A percentile compares a stretch with the other conserved stretches of the same genome.
These are phyloP conservation scores for Eolophus roseicapilla DNA, from an alignment of 2,113 vertebrate species.

Conservation along the genomic window DNA sequence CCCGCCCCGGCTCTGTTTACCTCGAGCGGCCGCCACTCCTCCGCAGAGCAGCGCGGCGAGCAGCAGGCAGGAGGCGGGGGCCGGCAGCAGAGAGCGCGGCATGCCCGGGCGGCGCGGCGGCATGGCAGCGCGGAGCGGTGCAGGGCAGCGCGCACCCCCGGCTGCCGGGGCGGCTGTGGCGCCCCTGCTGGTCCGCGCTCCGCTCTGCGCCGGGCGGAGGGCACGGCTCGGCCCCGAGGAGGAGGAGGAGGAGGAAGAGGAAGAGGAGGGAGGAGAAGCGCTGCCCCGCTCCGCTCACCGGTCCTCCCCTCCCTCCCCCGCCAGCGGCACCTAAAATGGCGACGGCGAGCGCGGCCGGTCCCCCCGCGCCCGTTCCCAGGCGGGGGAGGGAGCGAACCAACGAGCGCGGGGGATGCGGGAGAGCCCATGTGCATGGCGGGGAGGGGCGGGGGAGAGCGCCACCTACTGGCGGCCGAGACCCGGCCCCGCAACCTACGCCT, in stretches of 20 bases:
- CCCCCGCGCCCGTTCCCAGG: neutral
- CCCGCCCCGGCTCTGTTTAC: constrained; percentile 24
- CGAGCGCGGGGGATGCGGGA: neutral
- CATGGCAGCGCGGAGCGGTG: neutral
- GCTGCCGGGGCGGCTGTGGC: neutral
- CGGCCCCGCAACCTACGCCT: no score
- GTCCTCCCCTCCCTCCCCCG: no score
- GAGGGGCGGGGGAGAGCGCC: neutral
- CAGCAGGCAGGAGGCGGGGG: constrained; percentile 58
- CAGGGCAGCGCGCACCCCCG: neutral
- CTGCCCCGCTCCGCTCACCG: no score
- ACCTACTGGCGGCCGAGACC: neutral
- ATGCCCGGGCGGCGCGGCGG: neutral
- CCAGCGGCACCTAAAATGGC: no score
- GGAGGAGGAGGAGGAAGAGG: no score
- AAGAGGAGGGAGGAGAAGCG: constrained; percentile 30
- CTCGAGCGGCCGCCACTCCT: constrained; percentile 64
- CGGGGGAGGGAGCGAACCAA: neutral
- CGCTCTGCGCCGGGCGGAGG: neutral
- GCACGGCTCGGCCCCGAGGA: neutral
- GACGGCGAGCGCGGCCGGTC: no score
- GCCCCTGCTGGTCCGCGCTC: neutral
- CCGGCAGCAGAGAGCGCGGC: neutral
- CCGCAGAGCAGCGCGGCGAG: constrained; percentile 63
- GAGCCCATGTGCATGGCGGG: neutral